Conservation (phyloP, 2,113 vertebrate genomes). For the Malaclemys terrapin region DNA sequence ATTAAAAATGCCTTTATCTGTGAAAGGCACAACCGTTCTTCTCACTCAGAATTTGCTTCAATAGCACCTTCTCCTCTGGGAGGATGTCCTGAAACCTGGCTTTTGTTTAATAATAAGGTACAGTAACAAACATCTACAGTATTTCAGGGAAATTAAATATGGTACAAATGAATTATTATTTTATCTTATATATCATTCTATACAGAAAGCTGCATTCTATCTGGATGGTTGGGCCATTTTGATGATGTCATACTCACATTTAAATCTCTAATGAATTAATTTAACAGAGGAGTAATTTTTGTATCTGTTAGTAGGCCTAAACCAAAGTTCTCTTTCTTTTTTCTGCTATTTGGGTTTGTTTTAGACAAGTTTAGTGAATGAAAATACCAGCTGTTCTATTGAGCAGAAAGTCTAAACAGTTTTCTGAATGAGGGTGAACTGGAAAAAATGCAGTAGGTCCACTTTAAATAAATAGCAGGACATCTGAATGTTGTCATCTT, state of each 20-base stretch:
- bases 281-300: background rate
- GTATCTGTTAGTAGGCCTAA: background rate
- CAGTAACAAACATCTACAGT: background rate
- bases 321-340: background rate
- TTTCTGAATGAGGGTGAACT: background rate
- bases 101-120: constrained; percentile 88
- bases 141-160: background rate
- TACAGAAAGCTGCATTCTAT: background rate
- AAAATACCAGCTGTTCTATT: background rate
- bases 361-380: background rate
- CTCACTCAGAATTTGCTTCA: constrained; percentile 82
- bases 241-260: background rate
- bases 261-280: background rate
- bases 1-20: constrained; percentile 88
- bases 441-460: constrained; percentile 1
- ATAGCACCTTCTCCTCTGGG: constrained; percentile 70
- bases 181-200: background rate
- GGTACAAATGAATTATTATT: background rate
- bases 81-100: constrained; percentile 90
- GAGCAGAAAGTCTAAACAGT: background rate
- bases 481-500: background rate
- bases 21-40: constrained; percentile 83
- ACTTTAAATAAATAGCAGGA: fast-evolving
- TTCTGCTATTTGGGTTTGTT: background rate
- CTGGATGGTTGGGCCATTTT: background rate